These are phyloP conservation scores for Linyphia triangularis DNA, from an alignment of 2,888 invertebrate species.

Conservation along the genomic window DNA sequence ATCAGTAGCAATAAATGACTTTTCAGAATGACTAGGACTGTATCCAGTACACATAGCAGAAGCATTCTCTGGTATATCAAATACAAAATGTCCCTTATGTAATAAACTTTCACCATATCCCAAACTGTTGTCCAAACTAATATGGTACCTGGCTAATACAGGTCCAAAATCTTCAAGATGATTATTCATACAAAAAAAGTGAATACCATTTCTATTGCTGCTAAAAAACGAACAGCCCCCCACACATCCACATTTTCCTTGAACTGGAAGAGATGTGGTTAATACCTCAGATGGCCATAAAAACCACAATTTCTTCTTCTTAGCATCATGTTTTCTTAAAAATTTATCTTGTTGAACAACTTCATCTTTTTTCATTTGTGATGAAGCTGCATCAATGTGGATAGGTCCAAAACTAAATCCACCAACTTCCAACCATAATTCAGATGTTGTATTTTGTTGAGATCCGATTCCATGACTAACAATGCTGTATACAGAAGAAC, in stretches of 20 bases:
- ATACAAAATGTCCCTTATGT: conserved; percentile 85
- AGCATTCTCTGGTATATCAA: conserved; percentile 67
- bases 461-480: conserved; percentile 77
- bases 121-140: conserved; percentile 70
- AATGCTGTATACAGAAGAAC: conserved; percentile 76
- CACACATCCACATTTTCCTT: conserved; percentile 92
- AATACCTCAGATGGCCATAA: conserved; percentile 88
- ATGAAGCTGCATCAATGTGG: conserved; percentile 87
- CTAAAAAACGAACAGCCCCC: conserved; percentile 98
- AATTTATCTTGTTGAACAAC: conserved; percentile 80
- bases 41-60: conserved; percentile 29
- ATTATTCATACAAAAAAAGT: conserved; percentile 86
- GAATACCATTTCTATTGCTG: conserved; percentile 91
- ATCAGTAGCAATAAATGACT: conserved; percentile 67
- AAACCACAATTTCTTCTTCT: conserved; percentile 94
- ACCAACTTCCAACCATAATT: conserved; percentile 92
- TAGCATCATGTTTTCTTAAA: conserved; percentile 85
- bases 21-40: conserved; percentile 73
- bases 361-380: conserved; percentile 74
- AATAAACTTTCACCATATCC: conserved; percentile 97
- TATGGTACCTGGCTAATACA: conserved; percentile 67
- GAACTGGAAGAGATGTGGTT: conserved; percentile 78
- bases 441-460: conserved; percentile 54
- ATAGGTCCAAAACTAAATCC: conserved; percentile 93
- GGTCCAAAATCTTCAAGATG: conserved; percentile 45